Base-by-base conservation (phyloP, 1,140 invertebrate genomes). In the Conus betulinus region DNA sequence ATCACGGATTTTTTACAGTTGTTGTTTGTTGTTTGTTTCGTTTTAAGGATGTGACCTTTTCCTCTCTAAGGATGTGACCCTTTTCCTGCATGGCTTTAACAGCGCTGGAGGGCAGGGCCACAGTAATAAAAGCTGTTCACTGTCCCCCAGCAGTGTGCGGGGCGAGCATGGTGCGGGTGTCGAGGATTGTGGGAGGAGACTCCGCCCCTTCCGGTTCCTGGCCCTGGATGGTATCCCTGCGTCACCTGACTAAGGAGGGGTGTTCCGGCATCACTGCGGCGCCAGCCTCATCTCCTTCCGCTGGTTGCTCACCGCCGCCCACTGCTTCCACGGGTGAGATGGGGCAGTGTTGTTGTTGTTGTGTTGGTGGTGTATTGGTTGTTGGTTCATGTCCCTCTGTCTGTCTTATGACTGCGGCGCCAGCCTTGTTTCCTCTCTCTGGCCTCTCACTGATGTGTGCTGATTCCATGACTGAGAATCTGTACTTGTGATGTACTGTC, bases 231-330 rank as follows among this genome's bases (percentile, higher is more conserved):
- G 90, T 90, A 15, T 91, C 91, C 17, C 84, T 92, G 11, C 89
- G 85, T 25, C 51, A 90, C 17, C 74, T 83, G 76, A 83, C 83
- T 25, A 86, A 95, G 95, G 15, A 94, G 94, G 4, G 95, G 15
- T 95, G 95, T 88, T 96, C 94, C 84, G 91, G 92, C 95, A 96
- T 91, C 84, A 93, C 25, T 96, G 95, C 89, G 95, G 95, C 8
- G 95, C 93, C 25, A 92, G 92, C 23, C 89, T 96, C 3, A 95
- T 96, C 55, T 89, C 94, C 78, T 89, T 89, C 0, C 93, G 93
- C 81, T 96, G 95, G 95, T 88, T 96, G 6, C 67, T 96, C 23
- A 94, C 95, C 2, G 95, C 95, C 6, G 95, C 95, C 23, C 95
- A 96, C 89, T 96, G 95, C 89, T 94, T 94, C 84, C 92, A 93